Evolutionary conservation across 2,113 vertebrate species (phyloP).

Genomic region (Etheostoma cragini): DNA sequence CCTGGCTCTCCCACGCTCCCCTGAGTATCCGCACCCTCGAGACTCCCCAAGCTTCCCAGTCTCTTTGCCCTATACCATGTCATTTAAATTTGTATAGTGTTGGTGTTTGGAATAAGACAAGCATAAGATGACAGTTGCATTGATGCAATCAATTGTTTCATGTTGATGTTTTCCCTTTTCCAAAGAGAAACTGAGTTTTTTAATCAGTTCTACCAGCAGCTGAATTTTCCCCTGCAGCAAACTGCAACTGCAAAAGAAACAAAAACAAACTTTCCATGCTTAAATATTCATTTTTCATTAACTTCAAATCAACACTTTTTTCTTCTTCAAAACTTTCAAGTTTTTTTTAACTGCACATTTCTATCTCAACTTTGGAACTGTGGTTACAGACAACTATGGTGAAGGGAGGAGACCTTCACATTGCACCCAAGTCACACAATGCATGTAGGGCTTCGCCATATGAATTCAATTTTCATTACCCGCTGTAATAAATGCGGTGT

Average conservation of each 20-base stretch:
- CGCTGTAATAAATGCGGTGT: constrained; percentile 79
- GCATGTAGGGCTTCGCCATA: constrained; percentile 67
- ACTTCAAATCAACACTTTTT: constrained; percentile 33
- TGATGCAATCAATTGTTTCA: constrained; percentile 29
- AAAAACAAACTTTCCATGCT: constrained; percentile 43
- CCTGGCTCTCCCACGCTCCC: too few species aligned
- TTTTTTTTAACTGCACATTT: constrained; percentile 37
- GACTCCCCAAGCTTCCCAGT: too few species aligned
- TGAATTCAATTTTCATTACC: constrained; percentile 84
- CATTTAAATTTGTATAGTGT: neutral
- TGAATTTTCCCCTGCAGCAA: constrained; percentile 21
- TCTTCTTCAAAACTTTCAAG: constrained; percentile 59
- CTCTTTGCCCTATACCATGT: neutral
- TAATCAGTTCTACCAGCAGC: neutral
- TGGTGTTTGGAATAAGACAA: constrained; percentile 13
- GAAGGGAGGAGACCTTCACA: constrained; percentile 69
- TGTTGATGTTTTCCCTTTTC: constrained; percentile 10
- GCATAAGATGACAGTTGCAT: constrained; percentile 25
- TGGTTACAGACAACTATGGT: constrained; percentile 24
- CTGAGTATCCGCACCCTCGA: too few species aligned
- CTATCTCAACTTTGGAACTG: constrained; percentile 29
- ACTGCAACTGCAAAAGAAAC: constrained; percentile 15
- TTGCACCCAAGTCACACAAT: constrained; percentile 73
- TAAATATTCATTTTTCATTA: constrained; percentile 43
- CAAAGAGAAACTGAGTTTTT: constrained; percentile 1